Evolutionary conservation across 2,888 invertebrate species (phyloP), one percentile per base, ranked within the genome.

Genomic region (Drepanosiphum platanoidis): DNA sequence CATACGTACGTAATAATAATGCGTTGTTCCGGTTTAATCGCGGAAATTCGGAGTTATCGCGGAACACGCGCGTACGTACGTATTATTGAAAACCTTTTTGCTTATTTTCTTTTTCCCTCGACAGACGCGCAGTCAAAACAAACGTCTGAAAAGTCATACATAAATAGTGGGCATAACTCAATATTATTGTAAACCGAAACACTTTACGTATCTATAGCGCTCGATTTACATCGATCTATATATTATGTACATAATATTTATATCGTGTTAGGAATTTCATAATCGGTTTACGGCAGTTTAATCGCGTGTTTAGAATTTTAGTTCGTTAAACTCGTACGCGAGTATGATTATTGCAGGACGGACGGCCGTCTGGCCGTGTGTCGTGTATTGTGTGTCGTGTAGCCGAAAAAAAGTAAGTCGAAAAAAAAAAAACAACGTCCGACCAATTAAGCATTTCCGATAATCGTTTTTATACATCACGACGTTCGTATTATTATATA

Each of bases 381-480:
- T 46, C 9, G 46, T 46, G 3, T 46, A 46, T 46, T 46, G 52
- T 52, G 4, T n/a, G 18, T 3, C 11, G n/a, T 5, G 8, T 5
- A 42, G 8, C 3, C 9, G 13, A 42, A 3, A 8, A 52, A 52
- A 52, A 52, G 18, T 18, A 52, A 52, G 22, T 52, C 52, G 52
- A 4, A 18, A 7, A 13, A 30, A 22, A 61, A 64, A 30, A 52
- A 30, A 64, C 27, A 64, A 64, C 64, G 11, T 9, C 64, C 3
- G 13, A 64, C 64, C 64, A 64, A 64, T 36, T 39, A 39, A 36
- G 13, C 70, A 61, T 77, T 27, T 39, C 27, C 61, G 58, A 77
- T 61, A 77, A 77, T 61, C 61, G 34, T 22, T 77, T 77, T 70
- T n/a, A 27, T 27, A 30, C 1, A 64, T 64, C 64, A 13, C 11